Conservation (phyloP, 2,888 invertebrate species). For the Hyposoter didymator region DNA sequence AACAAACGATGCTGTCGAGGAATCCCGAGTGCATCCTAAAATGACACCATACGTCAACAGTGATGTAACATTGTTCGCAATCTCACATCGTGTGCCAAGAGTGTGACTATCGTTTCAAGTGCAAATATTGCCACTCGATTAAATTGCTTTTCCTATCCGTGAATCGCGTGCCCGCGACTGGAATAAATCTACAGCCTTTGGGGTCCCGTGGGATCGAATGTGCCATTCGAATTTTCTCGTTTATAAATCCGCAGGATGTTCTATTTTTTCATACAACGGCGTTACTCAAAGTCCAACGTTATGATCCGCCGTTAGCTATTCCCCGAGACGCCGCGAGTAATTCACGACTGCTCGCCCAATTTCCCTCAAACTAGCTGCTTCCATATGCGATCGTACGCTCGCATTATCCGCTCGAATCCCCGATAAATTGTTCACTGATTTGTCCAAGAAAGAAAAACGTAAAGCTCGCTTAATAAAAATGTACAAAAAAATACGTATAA, state of each 20-base stretch:
- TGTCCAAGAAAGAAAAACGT: neutral
- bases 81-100: neutral
- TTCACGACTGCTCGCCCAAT: neutral
- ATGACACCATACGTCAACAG: neutral
- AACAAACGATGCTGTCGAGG: neutral
- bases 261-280: neutral
- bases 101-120: constrained; percentile 26
- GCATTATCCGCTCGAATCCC: neutral
- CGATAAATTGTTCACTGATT: neutral
- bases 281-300: neutral
- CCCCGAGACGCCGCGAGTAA: neutral
- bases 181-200: neutral
- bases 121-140: constrained; percentile 54
- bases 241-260: too few species aligned
- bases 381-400: neutral
- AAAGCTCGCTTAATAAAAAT: neutral
- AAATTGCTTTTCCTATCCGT: constrained; percentile 39
- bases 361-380: neutral
- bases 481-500: neutral
- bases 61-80: neutral
- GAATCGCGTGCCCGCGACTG: neutral
- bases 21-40: constrained; percentile 9
- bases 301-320: neutral
- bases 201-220: neutral
- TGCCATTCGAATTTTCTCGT: neutral